phyloP scores from a whole-genome alignment of 2,113 vertebrate genomes.

The Mus pahari region DNA sequence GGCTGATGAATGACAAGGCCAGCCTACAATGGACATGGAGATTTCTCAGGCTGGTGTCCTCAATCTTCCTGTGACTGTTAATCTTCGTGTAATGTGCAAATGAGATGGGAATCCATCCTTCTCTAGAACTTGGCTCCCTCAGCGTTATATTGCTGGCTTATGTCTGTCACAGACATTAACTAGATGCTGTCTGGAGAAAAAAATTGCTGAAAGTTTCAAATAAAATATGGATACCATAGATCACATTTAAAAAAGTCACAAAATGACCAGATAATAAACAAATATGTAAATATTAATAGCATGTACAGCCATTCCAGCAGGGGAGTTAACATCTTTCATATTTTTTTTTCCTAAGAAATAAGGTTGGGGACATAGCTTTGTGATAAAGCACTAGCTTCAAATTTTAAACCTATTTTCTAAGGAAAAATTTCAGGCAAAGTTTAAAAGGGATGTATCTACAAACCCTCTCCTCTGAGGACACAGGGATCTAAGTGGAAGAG shows the following conservation, averaged over 20 bases:
- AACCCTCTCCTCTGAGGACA: not conserved
- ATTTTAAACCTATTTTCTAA: not conserved
- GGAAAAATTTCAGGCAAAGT: not conserved
- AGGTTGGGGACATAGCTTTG: not conserved
- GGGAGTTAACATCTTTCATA: conserved; percentile 17
- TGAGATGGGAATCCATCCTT: conserved; percentile 56
- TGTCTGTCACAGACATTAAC: conserved; percentile 57
- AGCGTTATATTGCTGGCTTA: conserved; percentile 58
- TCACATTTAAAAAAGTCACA: conserved; percentile 27
- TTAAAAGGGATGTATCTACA: not conserved
- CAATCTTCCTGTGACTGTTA: conserved; percentile 46
- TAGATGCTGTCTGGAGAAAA: conserved; percentile 48
- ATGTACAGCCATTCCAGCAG: not conserved
- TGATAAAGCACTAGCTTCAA: not conserved
- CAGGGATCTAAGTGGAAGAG: not conserved
- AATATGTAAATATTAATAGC: conserved; percentile 63
- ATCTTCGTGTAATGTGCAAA: conserved; percentile 51
- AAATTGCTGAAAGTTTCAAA: conserved; percentile 18
- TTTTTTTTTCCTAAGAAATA: conserved; percentile 11
- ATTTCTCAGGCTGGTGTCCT: conserved; percentile 39
- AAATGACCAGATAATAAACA: conserved; percentile 40
- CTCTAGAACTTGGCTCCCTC: not conserved
- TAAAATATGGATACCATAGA: not conserved
- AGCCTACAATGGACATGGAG: conserved; percentile 1
- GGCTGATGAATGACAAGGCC: conserved; percentile 42